Evolutionary conservation across 2,113 vertebrate species (phyloP), one percentile per base, ranked within the genome.

Genomic region (Paradoxurus hermaphroditus): DNA sequence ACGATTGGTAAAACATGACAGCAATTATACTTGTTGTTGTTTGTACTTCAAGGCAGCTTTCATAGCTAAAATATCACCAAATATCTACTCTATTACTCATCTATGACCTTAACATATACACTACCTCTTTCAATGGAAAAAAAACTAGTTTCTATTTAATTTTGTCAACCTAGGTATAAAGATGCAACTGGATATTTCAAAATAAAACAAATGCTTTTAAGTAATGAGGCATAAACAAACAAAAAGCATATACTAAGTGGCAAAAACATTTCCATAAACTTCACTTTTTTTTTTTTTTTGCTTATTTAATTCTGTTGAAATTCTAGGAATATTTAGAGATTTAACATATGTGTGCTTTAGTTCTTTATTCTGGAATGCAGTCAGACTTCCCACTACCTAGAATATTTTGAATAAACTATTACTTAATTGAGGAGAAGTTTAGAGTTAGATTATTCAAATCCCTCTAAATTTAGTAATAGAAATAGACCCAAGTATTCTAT

Each of bases 331-430:
- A 65, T 44, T 90, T 70, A 67, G 3, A 59, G 4, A 56, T 68
- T 86, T 88, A 75, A 90, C 93, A 85, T 88, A 51, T 44, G n/a
- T 83, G 25, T 53, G 18, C 51, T 92, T 72, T 78, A 83, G 14
- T 62, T 87, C 39, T 75, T 79, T 88, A 34, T 51, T 85, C 34
- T 72, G 49, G n/a, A 49, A 29, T 49, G 4, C 1, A 27, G n/a
- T n/a, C n/a, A n/a, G n/a, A n/a, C n/a, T n/a, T n/a, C n/a, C n/a
- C n/a, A n/a, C n/a, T n/a, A n/a, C n/a, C n/a, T n/a, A n/a, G n/a
- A n/a, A n/a, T 29, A 62, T 93, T 97, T 82, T 91, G 79, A 91
- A 88, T 63, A 81, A 97, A 94, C 34, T 81, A 68, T 59, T 23
- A 87, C 25, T 84, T 91, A 86, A 95, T 34, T n/a, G 51, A 92